Conservation (phyloP, 1,140 invertebrate species). For the Cylas formicarius region DNA sequence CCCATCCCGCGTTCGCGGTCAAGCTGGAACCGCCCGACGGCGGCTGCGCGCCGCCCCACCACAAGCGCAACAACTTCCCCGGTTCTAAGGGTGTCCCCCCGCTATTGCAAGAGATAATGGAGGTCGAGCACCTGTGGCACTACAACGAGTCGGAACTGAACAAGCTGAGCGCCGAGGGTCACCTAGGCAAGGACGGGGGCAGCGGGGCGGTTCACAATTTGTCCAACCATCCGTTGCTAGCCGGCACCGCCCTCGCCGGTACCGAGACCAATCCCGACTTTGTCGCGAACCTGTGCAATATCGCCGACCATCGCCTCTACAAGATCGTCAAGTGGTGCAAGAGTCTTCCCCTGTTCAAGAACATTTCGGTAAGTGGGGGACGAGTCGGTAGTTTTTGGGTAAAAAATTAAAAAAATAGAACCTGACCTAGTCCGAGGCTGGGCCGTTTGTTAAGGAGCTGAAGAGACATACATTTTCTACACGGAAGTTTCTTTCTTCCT, state of each 20-base stretch:
- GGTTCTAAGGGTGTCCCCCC: conserved; percentile 44
- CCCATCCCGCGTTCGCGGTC: conserved; percentile 33
- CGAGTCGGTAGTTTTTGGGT: not conserved
- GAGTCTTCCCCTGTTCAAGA: conserved; percentile 91
- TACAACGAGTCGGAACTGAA: conserved; percentile 68
- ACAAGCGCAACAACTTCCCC: conserved; percentile 28
- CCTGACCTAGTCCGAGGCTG: not conserved
- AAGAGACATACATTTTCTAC: not conserved
- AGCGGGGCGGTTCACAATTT: conserved; percentile 39
- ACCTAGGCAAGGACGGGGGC: conserved; percentile 43
- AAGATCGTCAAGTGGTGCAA: conserved; percentile 99
- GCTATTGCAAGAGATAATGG: conserved; percentile 77
- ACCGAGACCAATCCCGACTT: conserved; percentile 74
- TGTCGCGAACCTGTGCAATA: conserved; percentile 81
- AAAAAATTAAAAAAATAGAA: not conserved
- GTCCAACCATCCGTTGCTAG: conserved; percentile 52
- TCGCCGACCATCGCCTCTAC: conserved; percentile 91
- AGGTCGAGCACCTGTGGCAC: conserved; percentile 89
- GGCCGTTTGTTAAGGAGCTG: not conserved
- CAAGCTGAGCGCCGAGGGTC: conserved; percentile 45
- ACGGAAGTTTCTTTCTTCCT: no score
- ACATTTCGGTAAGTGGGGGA: conserved; percentile 75
- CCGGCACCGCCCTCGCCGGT: conserved; percentile 48
- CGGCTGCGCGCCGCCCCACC: conserved; percentile 21
- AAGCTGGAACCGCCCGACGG: conserved; percentile 36